phyloP scores from a whole-genome alignment of 2,888 invertebrate genomes.

The Branchellion lobata region DNA sequence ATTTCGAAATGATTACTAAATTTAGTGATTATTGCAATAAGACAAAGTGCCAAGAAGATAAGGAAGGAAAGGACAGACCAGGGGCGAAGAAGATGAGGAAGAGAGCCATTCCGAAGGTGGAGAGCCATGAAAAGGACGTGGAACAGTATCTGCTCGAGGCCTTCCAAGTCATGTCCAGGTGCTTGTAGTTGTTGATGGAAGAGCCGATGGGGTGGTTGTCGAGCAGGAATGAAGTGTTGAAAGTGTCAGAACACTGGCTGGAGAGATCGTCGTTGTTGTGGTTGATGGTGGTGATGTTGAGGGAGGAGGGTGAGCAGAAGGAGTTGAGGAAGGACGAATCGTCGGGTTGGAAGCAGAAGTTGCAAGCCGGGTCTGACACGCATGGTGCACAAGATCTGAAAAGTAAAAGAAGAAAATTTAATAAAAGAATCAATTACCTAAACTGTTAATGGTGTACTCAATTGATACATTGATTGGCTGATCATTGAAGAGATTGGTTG shows the following conservation, averaged over 20 bases:
- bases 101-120: slow-evolving; percentile 59
- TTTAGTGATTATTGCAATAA: too few relatives aligned
- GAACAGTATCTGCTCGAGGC: slow-evolving; percentile 58
- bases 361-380: slow-evolving; percentile 3
- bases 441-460: not conserved
- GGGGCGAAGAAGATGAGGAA: slow-evolving; percentile 64
- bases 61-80: too few relatives aligned
- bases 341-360: slow-evolving; percentile 14
- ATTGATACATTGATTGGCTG: not conserved
- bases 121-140: slow-evolving; percentile 59
- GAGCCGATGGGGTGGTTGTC: not conserved
- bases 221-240: not conserved
- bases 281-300: too few relatives aligned
- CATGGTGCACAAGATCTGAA: slow-evolving; percentile 10
- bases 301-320: not conserved
- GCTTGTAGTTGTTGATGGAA: not conserved
- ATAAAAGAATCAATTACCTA: not conserved
- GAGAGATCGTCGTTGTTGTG: not conserved
- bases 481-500: too few relatives aligned
- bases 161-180: not conserved
- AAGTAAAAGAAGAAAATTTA: too few relatives aligned
- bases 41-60: too few relatives aligned
- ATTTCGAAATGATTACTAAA: slow-evolving; percentile 1
- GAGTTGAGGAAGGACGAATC: not conserved
- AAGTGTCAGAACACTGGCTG: not conserved